Evolutionary conservation across 2,888 invertebrate genomes (phyloP).

Genomic region (Adelphocoris suturalis): DNA sequence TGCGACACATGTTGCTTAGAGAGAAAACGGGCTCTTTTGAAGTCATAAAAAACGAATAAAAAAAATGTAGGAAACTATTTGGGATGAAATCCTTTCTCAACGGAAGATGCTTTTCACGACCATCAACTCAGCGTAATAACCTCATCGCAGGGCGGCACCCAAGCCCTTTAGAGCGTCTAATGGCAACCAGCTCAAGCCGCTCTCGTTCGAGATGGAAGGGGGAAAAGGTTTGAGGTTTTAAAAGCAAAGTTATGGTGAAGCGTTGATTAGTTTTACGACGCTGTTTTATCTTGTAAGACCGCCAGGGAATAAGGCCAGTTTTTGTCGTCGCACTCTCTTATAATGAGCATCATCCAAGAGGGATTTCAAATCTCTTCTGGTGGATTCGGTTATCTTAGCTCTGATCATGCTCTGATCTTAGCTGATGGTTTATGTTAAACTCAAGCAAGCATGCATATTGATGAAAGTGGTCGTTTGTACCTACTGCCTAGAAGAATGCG

Average conservation of each 20-base stretch:
- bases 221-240: slow-evolving; percentile 22
- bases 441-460: too few species aligned
- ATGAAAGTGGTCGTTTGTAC: too few species aligned
- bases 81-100: not conserved
- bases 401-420: too few species aligned
- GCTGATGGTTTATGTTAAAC: too few species aligned
- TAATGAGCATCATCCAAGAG: not conserved
- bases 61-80: not conserved
- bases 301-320: not conserved
- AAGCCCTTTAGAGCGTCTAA: not conserved
- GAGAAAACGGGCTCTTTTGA: too few species aligned
- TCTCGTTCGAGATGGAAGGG: not conserved
- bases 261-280: slow-evolving; percentile 40
- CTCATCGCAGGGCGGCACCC: not conserved
- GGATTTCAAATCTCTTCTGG: too few species aligned
- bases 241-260: slow-evolving; percentile 29
- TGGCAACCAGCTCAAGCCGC: slow-evolving; percentile 3
- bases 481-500: too few species aligned
- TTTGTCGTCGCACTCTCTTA: not conserved
- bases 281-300: slow-evolving; percentile 18
- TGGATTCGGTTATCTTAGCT: too few species aligned
- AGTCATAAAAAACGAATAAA: not conserved
- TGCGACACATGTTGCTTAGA: not conserved
- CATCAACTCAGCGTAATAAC: slow-evolving; percentile 45
- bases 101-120: slow-evolving; percentile 2